A percentile compares a stretch with the other conserved stretches of the same genome.
These are phyloP conservation scores for Callorhinus ursinus DNA, from an alignment of 2,113 vertebrate species.

Conservation along the genomic window DNA sequence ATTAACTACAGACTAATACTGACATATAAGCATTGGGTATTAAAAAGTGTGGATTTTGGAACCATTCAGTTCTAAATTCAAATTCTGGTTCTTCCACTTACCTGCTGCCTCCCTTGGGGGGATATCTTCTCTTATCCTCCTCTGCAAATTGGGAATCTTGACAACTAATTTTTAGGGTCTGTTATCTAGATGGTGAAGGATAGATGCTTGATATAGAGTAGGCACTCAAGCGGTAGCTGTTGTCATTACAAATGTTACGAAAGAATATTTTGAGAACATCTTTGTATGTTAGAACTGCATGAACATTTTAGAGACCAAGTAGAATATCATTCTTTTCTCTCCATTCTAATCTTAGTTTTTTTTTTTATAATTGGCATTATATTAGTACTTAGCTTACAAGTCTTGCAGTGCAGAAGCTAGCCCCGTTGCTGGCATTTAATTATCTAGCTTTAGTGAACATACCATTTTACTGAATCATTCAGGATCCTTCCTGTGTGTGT, in stretches of 20 bases:
- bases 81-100: not conserved
- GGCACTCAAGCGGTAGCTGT: not conserved
- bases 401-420: not conserved
- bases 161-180: not conserved
- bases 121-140: not conserved
- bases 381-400: constrained; percentile 18
- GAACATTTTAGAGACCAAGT: not conserved
- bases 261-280: constrained; percentile 6
- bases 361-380: not conserved
- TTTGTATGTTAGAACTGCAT: constrained; percentile 36
- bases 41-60: not conserved
- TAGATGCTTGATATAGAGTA: not conserved
- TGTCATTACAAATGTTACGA: not conserved
- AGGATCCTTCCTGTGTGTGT: not conserved
- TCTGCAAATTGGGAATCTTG: not conserved
- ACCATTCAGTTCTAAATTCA: not conserved
- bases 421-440: not conserved
- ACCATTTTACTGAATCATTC: constrained; percentile 32
- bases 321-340: not conserved
- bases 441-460: constrained; percentile 15
- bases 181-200: not conserved
- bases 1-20: constrained; percentile 21
- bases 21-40: not conserved
- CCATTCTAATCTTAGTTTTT: not conserved
- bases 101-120: not conserved